phyloP scores from a whole-genome alignment of 2,888 invertebrate genomes.

The Napeogenes inachia region DNA sequence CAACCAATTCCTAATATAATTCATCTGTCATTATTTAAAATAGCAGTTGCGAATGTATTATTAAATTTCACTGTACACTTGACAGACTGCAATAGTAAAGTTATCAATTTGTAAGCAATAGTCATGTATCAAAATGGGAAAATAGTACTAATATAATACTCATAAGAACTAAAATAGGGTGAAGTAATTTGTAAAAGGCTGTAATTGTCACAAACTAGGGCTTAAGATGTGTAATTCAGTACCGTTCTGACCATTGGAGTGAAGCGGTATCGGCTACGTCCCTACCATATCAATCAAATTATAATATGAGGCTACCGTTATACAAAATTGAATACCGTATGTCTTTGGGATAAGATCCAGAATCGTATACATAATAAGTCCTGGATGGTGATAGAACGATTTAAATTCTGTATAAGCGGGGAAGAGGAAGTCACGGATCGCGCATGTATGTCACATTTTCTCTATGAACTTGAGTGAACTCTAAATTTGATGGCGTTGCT shows the following conservation, averaged over 20 bases:
- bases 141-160: constrained; percentile 15
- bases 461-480: constrained; percentile 73
- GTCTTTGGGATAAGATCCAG: constrained; percentile 43
- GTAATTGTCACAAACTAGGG: constrained; percentile 68
- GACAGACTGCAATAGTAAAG: constrained; percentile 42
- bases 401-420: constrained; percentile 76
- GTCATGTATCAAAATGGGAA: constrained; percentile 33
- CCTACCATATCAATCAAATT: constrained; percentile 73
- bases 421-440: constrained; percentile 74
- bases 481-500: constrained; percentile 40
- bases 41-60: constrained; percentile 30
- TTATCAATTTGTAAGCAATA: constrained; percentile 63
- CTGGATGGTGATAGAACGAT: constrained; percentile 68
- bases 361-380: constrained; percentile 42
- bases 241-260: constrained; percentile 68
- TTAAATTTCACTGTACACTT: constrained; percentile 59
- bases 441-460: constrained; percentile 73
- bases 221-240: constrained; percentile 70
- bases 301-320: constrained; percentile 56
- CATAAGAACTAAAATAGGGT: constrained; percentile 34
- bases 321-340: constrained; percentile 39
- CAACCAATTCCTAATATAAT: neutral
- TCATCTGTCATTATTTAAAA: constrained; percentile 28
- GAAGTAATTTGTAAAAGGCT: constrained; percentile 32
- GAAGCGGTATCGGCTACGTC: constrained; percentile 69